phyloP scores from a whole-genome alignment of 2,888 invertebrate genomes.

The Parnassius orleans region DNA sequence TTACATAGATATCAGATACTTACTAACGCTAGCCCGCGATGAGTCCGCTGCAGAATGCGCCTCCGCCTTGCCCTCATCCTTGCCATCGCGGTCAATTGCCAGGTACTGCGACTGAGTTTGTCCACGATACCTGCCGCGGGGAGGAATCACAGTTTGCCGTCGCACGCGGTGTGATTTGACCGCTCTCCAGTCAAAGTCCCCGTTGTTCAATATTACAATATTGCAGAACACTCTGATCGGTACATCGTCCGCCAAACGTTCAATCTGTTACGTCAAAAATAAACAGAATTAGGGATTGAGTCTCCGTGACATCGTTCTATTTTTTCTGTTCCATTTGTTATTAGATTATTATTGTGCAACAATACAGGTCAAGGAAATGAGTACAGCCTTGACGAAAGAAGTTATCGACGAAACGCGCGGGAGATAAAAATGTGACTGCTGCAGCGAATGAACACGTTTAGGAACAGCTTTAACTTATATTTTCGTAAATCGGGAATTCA shows the following conservation, averaged over 20 bases:
- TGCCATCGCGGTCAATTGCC: conserved; percentile 79
- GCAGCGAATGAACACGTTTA: not conserved
- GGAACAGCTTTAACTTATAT: too few relatives aligned
- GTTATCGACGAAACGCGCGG: conserved; percentile 49
- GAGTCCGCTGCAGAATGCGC: conserved; percentile 88
- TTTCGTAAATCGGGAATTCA: too few relatives aligned
- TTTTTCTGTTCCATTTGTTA: conserved; percentile 40
- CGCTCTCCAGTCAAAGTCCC: not conserved
- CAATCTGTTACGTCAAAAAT: conserved; percentile 42
- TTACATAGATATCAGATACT: conserved; percentile 56
- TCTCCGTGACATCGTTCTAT: conserved; percentile 46
- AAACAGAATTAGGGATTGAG: conserved; percentile 25
- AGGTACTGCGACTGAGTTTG: conserved; percentile 93
- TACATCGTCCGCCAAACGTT: conserved; percentile 32
- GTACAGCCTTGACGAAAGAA: conserved; percentile 57
- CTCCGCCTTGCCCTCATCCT: conserved; percentile 88
- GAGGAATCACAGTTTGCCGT: conserved; percentile 19
- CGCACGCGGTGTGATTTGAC: not conserved
- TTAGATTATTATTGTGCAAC: conserved; percentile 53
- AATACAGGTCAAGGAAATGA: conserved; percentile 57
- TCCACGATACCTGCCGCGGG: conserved; percentile 82
- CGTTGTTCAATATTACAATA: conserved; percentile 19
- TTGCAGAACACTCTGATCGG: conserved; percentile 41
- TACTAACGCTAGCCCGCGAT: conserved; percentile 86
- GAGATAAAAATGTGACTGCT: conserved; percentile 24